phyloP scores from a whole-genome alignment of 2,797 vertebrate species.

The Bryconaethiops microstoma region DNA sequence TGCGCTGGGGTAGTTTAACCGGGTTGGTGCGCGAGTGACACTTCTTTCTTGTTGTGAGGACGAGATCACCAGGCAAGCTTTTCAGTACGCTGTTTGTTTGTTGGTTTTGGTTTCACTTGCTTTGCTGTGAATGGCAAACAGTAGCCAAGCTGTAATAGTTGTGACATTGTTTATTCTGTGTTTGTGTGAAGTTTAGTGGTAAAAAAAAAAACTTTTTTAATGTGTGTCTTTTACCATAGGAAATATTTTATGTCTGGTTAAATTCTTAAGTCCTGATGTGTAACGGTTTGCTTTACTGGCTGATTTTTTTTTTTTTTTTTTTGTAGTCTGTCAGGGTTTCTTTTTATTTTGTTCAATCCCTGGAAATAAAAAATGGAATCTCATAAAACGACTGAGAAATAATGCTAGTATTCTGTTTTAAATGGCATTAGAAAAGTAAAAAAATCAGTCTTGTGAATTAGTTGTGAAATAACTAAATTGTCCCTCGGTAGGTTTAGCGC shows the following conservation, averaged over 20 bases:
- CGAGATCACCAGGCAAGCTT: slow-evolving; percentile 53
- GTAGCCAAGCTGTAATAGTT: slow-evolving; percentile 38
- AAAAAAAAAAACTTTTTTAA: neutral
- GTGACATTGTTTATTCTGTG: slow-evolving; percentile 28
- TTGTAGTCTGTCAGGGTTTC: too few relatives aligned
- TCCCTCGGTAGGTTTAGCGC: slow-evolving; percentile 58
- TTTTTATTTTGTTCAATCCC: neutral
- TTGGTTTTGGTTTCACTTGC: slow-evolving; percentile 49
- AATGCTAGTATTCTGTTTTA: slow-evolving; percentile 5
- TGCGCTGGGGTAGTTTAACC: slow-evolving; percentile 46
- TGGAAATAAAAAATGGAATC: neutral
- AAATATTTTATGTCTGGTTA: neutral
- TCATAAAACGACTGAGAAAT: neutral
- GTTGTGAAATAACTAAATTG: slow-evolving; percentile 68
- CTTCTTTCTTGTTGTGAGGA: slow-evolving; percentile 52
- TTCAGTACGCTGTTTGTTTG: slow-evolving; percentile 55
- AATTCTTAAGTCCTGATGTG: neutral
- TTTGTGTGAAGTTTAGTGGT: slow-evolving; percentile 13
- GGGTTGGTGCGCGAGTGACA: slow-evolving; percentile 45
- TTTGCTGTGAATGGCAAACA: slow-evolving; percentile 37
- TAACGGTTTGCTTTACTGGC: neutral
- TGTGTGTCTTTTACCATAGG: neutral
- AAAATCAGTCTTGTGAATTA: slow-evolving; percentile 52
- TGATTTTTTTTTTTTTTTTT: neutral
- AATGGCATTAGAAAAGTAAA: slow-evolving; percentile 39